These are phyloP conservation scores for Acanthurus tractus DNA, from an alignment of 2,797 vertebrate species.

Conservation along the genomic window DNA sequence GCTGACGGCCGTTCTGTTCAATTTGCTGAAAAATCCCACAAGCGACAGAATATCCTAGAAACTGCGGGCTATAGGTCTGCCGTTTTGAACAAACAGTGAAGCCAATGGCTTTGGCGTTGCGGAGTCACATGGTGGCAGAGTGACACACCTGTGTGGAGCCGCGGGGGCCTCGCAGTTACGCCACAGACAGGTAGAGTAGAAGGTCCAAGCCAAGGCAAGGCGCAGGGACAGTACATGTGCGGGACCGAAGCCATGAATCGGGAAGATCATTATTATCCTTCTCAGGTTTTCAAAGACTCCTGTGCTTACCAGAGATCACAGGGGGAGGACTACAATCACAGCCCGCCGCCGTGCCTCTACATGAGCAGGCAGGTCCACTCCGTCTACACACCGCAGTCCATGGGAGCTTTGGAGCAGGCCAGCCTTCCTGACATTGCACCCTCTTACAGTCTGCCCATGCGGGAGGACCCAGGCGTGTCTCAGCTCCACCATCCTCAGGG, in stretches of 20 bases:
- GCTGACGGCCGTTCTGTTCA: slow-evolving; percentile 67
- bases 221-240: slow-evolving; percentile 68
- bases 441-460: slow-evolving; percentile 89
- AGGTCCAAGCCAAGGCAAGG: slow-evolving; percentile 64
- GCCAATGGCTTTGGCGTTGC: slow-evolving; percentile 79
- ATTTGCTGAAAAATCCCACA: slow-evolving; percentile 72
- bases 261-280: slow-evolving; percentile 92
- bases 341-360: slow-evolving; percentile 95
- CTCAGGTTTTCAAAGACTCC: slow-evolving; percentile 94
- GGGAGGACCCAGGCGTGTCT: slow-evolving; percentile 88
- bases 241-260: slow-evolving; percentile 90
- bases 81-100: slow-evolving; percentile 81
- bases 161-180: slow-evolving; percentile 75
- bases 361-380: slow-evolving; percentile 92
- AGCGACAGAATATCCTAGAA: slow-evolving; percentile 72
- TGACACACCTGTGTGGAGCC: slow-evolving; percentile 85
- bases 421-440: slow-evolving; percentile 90
- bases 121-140: slow-evolving; percentile 86
- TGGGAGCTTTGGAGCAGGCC: slow-evolving; percentile 90
- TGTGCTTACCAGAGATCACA: slow-evolving; percentile 92
- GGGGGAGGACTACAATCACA: slow-evolving; percentile 91
- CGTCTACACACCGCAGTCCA: slow-evolving; percentile 85
- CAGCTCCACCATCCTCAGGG: slow-evolving; percentile 89
- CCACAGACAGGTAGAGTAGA: slow-evolving; percentile 79
- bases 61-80: slow-evolving; percentile 59